Evolutionary conservation across 2,888 invertebrate genomes (phyloP), one percentile per base, ranked within the genome.

Genomic region (Apocheima hispidaria): DNA sequence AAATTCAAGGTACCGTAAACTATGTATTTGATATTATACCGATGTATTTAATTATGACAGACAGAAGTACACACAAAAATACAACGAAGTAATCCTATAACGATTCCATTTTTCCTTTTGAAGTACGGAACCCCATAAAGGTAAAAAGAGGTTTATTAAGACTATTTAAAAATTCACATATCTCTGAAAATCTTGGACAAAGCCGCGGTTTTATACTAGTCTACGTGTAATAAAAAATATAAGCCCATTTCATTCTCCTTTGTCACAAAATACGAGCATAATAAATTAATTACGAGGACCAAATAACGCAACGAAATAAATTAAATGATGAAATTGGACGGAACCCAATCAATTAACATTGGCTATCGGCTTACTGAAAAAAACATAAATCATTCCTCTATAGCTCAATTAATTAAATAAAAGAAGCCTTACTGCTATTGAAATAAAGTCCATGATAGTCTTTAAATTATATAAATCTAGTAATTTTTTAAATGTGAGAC

Each of bases 311-410:
- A 40, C 7, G 23, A 41, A 30, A 28, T 36, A 51, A 51, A 51
- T 58, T 51, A 44, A 44, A 44, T 46, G 5, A 46, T 23, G 18
- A 41, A 41, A 60, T 51, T 46, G 40, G 38, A 55, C 60, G 41
- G 55, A 55, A 61, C 60, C 55, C 21, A 14, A 40, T 28, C 51
- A 40, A 51, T 55, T 50, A 33, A 51, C 55, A 46, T 52, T 46
- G 30, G 46, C 52, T 59, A 48, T 58, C 44, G 26, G 44, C 18
- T 38, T 58, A 38, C 36, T 10, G 51, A 30, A 44, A 50, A 30
- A 40, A 56, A 30, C 30, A 55, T 56, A 30, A 40, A 56, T 40
- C 30, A 55, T 38, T 55, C 26, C 46, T 16, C 9, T 16, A 26
- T 23, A 2, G 21, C 4, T 43, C 26, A n/a, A 36, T 18, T n/a